Evolutionary conservation across 2,113 vertebrate species (phyloP).

Genomic region (Phylloscopus trochiloides): DNA sequence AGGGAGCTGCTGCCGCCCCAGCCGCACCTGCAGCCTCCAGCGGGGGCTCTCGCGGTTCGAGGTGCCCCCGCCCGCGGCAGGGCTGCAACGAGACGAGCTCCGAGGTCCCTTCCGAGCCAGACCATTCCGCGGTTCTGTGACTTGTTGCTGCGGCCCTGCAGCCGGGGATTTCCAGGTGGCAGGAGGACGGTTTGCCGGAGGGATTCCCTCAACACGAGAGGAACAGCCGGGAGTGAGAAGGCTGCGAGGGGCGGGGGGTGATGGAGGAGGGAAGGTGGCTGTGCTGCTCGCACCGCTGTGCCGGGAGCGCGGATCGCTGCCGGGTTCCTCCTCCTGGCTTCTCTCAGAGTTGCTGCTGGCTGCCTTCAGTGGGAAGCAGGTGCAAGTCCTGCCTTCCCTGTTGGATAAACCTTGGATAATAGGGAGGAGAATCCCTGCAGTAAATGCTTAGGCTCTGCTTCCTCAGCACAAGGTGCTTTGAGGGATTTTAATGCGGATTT

Average conservation of each 20-base stretch:
- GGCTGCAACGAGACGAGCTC: accelerated
- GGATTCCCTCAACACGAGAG: background rate
- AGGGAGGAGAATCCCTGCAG: background rate
- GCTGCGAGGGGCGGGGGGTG: background rate
- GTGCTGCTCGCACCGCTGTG: accelerated
- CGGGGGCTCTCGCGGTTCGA: background rate
- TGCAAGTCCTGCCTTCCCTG: background rate
- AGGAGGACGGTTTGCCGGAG: background rate
- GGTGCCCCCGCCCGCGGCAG: background rate
- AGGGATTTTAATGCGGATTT: background rate
- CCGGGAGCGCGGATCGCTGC: accelerated
- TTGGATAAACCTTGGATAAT: background rate
- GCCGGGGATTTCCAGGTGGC: background rate
- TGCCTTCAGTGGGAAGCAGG: background rate
- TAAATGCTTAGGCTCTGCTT: background rate
- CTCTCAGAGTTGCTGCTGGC: background rate
- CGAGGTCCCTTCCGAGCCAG: background rate
- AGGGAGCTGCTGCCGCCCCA: accelerated
- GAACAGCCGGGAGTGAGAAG: accelerated
- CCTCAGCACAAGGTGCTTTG: background rate
- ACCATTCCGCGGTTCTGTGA: background rate
- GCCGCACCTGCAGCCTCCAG: background rate
- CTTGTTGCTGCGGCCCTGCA: background rate
- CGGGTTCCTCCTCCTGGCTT: background rate
- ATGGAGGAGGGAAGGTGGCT: background rate